Evolutionary conservation across 2,797 vertebrate genomes (phyloP).

Genomic region (Pagetopsis macropterus): DNA sequence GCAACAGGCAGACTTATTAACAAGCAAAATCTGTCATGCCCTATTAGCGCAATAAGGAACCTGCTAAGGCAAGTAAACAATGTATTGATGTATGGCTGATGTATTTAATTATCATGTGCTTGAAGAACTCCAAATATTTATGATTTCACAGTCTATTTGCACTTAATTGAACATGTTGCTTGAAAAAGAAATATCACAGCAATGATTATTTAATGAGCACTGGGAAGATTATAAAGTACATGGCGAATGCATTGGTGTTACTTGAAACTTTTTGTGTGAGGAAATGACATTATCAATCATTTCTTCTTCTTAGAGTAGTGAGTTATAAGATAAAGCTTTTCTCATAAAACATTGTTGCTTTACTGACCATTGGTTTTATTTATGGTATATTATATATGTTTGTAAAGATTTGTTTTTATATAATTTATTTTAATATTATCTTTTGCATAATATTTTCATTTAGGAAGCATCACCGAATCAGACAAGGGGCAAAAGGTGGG

Average conservation of each 20-base stretch:
- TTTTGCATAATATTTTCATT: neutral
- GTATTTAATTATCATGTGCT: constrained; percentile 75
- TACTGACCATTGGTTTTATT: neutral
- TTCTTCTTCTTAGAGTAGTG: neutral
- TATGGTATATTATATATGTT: neutral
- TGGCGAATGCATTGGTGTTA: constrained; percentile 10
- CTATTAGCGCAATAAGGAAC: constrained; percentile 81
- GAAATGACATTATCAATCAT: constrained; percentile 38
- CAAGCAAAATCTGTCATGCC: constrained; percentile 83
- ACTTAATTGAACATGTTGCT: constrained; percentile 71
- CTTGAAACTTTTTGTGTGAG: constrained; percentile 34
- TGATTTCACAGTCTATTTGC: constrained; percentile 79
- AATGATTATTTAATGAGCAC: constrained; percentile 59
- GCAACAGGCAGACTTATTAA: constrained; percentile 84
- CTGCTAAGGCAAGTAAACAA: constrained; percentile 81
- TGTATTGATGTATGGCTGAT: constrained; percentile 79
- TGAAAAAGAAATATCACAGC: constrained; percentile 51
- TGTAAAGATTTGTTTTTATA: neutral
- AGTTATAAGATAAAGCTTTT: constrained; percentile 10
- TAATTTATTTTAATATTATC: neutral
- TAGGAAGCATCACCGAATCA: neutral
- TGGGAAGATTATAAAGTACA: constrained; percentile 55
- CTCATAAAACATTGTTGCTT: neutral
- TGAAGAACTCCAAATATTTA: constrained; percentile 72
- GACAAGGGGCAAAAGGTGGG: neutral